Conservation (phyloP, 2,797 vertebrate species). For the Channa striata region DNA sequence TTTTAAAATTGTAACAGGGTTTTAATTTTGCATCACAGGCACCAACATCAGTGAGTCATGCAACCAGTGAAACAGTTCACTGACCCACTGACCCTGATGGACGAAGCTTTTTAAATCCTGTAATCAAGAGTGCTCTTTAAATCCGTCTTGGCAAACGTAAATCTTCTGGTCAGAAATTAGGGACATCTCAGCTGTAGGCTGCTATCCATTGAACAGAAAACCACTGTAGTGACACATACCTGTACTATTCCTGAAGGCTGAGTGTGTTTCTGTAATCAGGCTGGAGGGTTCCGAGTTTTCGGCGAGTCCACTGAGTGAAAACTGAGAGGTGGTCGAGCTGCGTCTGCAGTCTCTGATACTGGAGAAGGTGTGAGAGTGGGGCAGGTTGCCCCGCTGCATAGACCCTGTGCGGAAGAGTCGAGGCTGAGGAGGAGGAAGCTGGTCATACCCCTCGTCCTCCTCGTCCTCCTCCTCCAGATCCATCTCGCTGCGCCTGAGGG, state of each 20-base stretch:
- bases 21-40: neutral
- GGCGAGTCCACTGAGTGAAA: conserved; percentile 87
- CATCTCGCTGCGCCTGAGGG: conserved; percentile 89
- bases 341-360: conserved; percentile 94
- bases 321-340: conserved; percentile 89
- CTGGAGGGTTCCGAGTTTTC: conserved; percentile 83
- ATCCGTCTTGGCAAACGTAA: conserved; percentile 35
- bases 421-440: conserved; percentile 94
- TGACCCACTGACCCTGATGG: conserved; percentile 12
- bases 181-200: conserved; percentile 10
- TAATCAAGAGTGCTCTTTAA: conserved; percentile 22
- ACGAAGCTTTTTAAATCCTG: conserved; percentile 22
- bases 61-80: neutral
- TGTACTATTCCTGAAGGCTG: conserved; percentile 86
- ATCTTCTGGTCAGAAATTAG: conserved; percentile 12
- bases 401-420: conserved; percentile 92
- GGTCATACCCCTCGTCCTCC: conserved; percentile 94
- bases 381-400: conserved; percentile 91
- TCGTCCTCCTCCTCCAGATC: conserved; percentile 92
- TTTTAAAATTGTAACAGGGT: neutral
- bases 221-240: conserved; percentile 79
- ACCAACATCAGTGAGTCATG: neutral
- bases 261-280: conserved; percentile 84
- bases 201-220: neutral
- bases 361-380: conserved; percentile 97